Evolutionary conservation across 2,888 invertebrate genomes (phyloP).

Genomic region (Micoletzkya japonica): DNA sequence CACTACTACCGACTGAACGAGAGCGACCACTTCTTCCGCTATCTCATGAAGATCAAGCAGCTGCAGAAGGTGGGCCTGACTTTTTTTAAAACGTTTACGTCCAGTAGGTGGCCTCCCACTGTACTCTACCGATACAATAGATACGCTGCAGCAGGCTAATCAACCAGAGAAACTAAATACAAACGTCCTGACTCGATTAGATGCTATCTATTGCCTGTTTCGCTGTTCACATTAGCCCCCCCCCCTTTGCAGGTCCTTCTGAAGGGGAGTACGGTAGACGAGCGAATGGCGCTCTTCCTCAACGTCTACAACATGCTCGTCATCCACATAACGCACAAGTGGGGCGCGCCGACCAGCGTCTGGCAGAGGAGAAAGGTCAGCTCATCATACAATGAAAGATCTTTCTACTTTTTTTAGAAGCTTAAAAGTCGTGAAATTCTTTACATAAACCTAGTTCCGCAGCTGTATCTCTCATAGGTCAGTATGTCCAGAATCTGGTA

Average conservation of each 20-base stretch:
- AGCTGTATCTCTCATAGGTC: too few relatives aligned
- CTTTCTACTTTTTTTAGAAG: not conserved
- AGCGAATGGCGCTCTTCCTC: slow-evolving; percentile 68
- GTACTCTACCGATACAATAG: too few relatives aligned
- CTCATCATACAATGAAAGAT: not conserved
- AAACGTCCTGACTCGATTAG: too few relatives aligned
- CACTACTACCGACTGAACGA: slow-evolving; percentile 65
- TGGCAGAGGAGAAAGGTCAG: slow-evolving; percentile 67
- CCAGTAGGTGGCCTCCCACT: too few relatives aligned
- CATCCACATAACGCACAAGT: slow-evolving; percentile 66
- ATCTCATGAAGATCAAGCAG: slow-evolving; percentile 63
- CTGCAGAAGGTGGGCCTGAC: slow-evolving; percentile 60
- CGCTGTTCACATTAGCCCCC: slow-evolving; percentile 36
- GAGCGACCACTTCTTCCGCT: slow-evolving; percentile 64
- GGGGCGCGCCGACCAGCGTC: slow-evolving; percentile 66
- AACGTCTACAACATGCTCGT: slow-evolving; percentile 69
- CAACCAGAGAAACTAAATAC: too few relatives aligned
- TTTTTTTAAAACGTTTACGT: not conserved
- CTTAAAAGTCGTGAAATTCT: too few relatives aligned
- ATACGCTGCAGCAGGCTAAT: too few relatives aligned
- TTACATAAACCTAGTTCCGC: too few relatives aligned
- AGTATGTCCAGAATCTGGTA: too few relatives aligned
- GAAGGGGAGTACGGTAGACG: slow-evolving; percentile 46
- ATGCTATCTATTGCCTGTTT: too few relatives aligned
- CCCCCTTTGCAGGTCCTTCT: slow-evolving; percentile 32